These are phyloP conservation scores for Astropecten irregularis DNA, from an alignment of 53 echinoderm and acorn worm genomes.

Conservation along the genomic window DNA sequence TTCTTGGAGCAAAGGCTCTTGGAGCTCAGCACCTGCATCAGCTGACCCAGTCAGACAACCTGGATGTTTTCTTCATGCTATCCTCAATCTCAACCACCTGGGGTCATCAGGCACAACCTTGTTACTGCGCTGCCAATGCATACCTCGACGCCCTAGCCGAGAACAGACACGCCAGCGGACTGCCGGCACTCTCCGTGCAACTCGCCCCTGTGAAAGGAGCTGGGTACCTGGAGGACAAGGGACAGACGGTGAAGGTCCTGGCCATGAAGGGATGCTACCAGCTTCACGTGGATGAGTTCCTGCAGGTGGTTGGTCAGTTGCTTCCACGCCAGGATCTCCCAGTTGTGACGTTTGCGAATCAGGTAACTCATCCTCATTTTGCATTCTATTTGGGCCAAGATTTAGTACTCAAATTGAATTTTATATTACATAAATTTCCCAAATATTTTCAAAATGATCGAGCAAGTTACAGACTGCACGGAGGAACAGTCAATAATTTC, in stretches of 20 bases:
- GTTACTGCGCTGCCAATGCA: slow-evolving; percentile 71
- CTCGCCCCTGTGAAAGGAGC: slow-evolving; percentile 61
- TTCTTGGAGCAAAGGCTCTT: slow-evolving; percentile 55
- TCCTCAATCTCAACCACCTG: slow-evolving; percentile 73
- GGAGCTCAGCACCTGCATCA: slow-evolving; percentile 57
- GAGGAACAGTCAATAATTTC: too few species aligned
- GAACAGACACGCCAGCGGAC: slow-evolving; percentile 63
- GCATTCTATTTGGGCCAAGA: too few species aligned
- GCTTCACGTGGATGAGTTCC: slow-evolving; percentile 88
- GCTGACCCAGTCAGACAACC: slow-evolving; percentile 63
- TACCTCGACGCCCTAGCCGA: slow-evolving; percentile 68
- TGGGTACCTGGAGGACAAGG: slow-evolving; percentile 60
- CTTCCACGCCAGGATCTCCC: slow-evolving; percentile 65
- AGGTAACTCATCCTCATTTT: slow-evolving; percentile 57
- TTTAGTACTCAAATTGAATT: too few species aligned
- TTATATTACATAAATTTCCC: too few species aligned
- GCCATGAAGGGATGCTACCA: slow-evolving; percentile 49
- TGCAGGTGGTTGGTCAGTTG: slow-evolving; percentile 70
- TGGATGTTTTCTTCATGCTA: slow-evolving; percentile 82
- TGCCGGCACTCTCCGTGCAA: slow-evolving; percentile 78
- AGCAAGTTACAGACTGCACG: too few species aligned
- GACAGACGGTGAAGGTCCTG: slow-evolving; percentile 48
- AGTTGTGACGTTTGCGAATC: slow-evolving; percentile 81
- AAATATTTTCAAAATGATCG: too few species aligned
- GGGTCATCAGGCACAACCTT: slow-evolving; percentile 75